Percentiles rank a stretch among this genome's conserved stretches.
Evolutionary conservation across 2,888 invertebrate genomes (phyloP).

Genomic region (Watsonalla binaria): DNA sequence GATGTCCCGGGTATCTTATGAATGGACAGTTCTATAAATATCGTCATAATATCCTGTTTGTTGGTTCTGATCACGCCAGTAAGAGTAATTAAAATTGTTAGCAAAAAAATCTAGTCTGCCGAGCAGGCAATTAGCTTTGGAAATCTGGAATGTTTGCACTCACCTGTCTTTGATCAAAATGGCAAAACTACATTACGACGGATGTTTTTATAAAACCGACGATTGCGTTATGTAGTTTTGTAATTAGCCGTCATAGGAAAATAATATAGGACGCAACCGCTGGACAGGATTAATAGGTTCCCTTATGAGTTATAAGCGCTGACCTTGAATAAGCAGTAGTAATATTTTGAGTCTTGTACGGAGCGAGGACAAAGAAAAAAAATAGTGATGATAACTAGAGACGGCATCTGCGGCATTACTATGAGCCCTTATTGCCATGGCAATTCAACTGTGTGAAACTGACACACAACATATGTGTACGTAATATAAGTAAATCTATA

Average conservation of each 20-base stretch:
- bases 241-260: no score
- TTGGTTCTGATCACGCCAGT: neutral
- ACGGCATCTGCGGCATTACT: no score
- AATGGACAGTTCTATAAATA: conserved; percentile 6
- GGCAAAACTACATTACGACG: conserved; percentile 30
- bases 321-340: no score
- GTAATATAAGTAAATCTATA: no score
- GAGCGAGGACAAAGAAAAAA: no score
- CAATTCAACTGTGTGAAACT: no score
- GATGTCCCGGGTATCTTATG: neutral
- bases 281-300: no score
- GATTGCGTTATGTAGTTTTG: neutral
- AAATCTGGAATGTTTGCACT: conserved; percentile 26
- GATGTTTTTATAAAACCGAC: conserved; percentile 20
- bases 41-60: conserved; percentile 3
- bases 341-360: no score
- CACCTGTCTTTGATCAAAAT: conserved; percentile 40
- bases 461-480: no score
- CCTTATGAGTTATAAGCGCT: no score
- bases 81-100: conserved; percentile 8
- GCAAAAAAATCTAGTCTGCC: conserved; percentile 6
- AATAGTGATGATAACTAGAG: no score
- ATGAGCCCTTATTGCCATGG: no score
- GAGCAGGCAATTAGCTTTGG: conserved; percentile 25
- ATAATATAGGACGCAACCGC: neutral